Base-by-base conservation (phyloP, 2,888 invertebrate genomes). In the Sussaba pulchella region DNA sequence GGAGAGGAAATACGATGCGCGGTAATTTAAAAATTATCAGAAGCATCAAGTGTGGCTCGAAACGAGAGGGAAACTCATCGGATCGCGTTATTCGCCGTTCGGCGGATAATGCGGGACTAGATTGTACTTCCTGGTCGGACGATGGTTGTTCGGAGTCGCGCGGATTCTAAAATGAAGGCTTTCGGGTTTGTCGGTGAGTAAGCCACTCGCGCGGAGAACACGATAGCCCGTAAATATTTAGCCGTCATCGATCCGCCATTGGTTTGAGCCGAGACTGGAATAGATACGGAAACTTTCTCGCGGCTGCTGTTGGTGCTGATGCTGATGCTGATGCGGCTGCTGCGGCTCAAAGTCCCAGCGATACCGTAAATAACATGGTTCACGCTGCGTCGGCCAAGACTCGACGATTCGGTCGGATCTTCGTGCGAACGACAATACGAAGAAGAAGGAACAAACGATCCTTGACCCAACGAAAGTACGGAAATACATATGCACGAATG, bases 311-410 rank as follows among this genome's bases (percentile, higher is more conserved):
- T 57, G 36, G 21, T 61, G 59, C 19, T n/a, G n/a, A n/a, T n/a
- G n/a, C n/a, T n/a, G n/a, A n/a, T n/a, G n/a, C n/a, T n/a, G n/a
- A n/a, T n/a, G 36, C 54, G 78, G 69, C 67, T 57, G 36, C 31
- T 63, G 61, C 19, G 45, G 45, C 14, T 17, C 47, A 41, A 39
- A 57, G 72, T 54, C 19, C 39, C 26, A 26, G 61, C 67, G 71
- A 80, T 76, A 81, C 81, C 77, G 77, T 76, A 81, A 77, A 81
- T 66, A 77, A 81, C 73, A 77, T 63, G 80, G 67, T 71, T 76
- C 69, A 73, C 47, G 47, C 57, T 39, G 50, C 50, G 70, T 72
- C 75, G 71, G 67, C 79, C 61, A 31, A 71, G 63, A 59, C 9
- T 57, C 63, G 10, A 9, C 41, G 3, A 26, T 31, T 39, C 61